Conservation (phyloP, 2,888 invertebrate genomes). For the Theretra japonica region DNA sequence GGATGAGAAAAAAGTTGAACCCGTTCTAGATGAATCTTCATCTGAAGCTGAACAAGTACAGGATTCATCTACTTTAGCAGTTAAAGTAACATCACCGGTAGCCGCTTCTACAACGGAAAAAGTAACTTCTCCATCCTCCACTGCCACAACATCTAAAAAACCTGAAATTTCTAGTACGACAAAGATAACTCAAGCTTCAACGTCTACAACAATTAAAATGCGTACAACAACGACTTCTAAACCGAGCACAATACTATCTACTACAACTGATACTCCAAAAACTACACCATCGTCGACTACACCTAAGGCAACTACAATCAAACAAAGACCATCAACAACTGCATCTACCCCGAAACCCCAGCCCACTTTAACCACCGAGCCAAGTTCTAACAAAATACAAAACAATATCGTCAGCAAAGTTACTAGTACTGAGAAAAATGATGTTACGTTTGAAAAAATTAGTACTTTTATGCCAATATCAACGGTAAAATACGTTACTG, state of each 20-base stretch:
- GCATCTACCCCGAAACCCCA: constrained; percentile 32
- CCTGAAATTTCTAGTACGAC: constrained; percentile 33
- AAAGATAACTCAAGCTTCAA: constrained; percentile 27
- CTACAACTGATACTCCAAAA: constrained; percentile 34
- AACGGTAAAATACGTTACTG: constrained; percentile 60
- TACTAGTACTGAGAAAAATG: constrained; percentile 55
- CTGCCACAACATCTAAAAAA: constrained; percentile 38
- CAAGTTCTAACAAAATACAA: constrained; percentile 36
- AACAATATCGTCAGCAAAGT: constrained; percentile 42
- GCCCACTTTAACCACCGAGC: constrained; percentile 16
- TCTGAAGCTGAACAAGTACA: constrained; percentile 20
- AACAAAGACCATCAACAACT: constrained; percentile 36
- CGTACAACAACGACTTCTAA: constrained; percentile 39
- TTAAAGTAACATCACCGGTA: constrained; percentile 36
- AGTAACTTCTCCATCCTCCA: constrained; percentile 42
- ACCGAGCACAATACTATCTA: constrained; percentile 34
- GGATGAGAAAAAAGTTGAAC: neutral
- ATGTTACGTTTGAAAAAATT: constrained; percentile 59
- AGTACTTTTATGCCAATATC: constrained; percentile 70
- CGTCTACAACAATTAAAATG: constrained; percentile 38
- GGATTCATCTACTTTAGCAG: constrained; percentile 39
- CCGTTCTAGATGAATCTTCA: constrained; percentile 7
- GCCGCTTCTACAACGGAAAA: constrained; percentile 39
- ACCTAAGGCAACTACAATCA: constrained; percentile 39
- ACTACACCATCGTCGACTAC: constrained; percentile 43